phyloP scores from a whole-genome alignment of 2,888 invertebrate genomes.

The Didymodactylos carnosus region DNA sequence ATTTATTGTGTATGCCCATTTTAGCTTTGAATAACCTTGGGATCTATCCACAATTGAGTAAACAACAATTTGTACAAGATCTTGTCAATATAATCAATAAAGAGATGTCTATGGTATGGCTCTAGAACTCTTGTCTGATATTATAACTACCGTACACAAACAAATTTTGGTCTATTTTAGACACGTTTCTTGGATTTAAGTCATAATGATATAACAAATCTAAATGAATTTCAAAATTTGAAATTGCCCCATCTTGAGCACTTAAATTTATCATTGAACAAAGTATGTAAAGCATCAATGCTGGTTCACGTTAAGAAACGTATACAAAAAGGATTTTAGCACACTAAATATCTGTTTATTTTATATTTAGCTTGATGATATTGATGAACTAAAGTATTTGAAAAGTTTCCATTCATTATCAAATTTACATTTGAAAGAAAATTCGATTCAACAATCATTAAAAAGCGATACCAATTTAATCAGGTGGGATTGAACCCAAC shows the following conservation, averaged over 20 bases:
- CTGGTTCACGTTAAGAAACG: too few species aligned
- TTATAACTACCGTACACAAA: too few species aligned
- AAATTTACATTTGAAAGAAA: too few species aligned
- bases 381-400: too few species aligned
- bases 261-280: neutral
- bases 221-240: neutral
- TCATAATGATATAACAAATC: neutral
- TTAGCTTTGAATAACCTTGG: neutral
- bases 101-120: neutral
- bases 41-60: neutral
- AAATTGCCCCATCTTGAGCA: neutral
- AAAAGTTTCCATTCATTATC: too few species aligned
- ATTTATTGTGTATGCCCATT: too few species aligned
- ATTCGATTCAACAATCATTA: too few species aligned
- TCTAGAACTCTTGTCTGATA: neutral
- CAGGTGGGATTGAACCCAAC: too few species aligned
- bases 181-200: neutral
- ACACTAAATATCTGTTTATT: too few species aligned
- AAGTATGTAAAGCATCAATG: neutral
- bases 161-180: neutral
- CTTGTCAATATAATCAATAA: neutral
- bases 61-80: neutral
- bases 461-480: too few species aligned
- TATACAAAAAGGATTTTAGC: too few species aligned
- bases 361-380: too few species aligned